phyloP scores from a whole-genome alignment of 2,113 vertebrate species.

The Turnix velox region DNA sequence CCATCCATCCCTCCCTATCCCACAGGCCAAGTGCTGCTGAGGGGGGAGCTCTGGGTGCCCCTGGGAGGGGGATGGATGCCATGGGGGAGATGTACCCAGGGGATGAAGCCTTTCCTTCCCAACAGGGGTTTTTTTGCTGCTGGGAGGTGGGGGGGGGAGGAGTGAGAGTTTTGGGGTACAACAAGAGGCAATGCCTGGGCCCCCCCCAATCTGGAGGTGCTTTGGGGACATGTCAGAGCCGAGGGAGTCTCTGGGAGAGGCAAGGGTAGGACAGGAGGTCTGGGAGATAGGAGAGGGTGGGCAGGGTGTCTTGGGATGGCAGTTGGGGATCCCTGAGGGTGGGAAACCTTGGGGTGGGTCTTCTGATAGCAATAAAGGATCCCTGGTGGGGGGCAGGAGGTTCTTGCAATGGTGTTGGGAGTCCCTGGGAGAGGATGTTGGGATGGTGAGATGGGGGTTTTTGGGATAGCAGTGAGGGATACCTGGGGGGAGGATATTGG shows the following conservation, averaged over 20 bases:
- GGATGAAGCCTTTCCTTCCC: background rate
- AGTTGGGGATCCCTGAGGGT: background rate
- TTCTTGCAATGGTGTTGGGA: background rate
- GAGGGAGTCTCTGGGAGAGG: background rate
- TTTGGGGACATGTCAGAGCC: background rate
- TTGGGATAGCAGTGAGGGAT: too few species aligned
- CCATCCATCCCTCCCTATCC: background rate
- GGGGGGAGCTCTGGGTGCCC: background rate
- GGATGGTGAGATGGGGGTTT: too few species aligned
- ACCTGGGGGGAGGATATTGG: too few species aligned
- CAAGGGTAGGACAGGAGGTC: background rate
- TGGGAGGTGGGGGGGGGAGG: background rate
- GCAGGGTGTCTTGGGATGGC: background rate
- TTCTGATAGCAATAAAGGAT: too few species aligned
- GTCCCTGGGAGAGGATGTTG: too few species aligned
- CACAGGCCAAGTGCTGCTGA: background rate
- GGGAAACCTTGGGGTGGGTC: too few species aligned
- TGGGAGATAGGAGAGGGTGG: background rate
- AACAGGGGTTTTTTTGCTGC: background rate
- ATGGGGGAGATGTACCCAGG: rapidly evolving
- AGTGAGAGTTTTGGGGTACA: background rate
- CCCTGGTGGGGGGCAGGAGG: too few species aligned
- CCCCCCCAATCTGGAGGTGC: rapidly evolving
- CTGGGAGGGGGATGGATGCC: rapidly evolving
- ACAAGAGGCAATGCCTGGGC: background rate